Evolutionary conservation across 2,888 invertebrate genomes (phyloP), one percentile per base, ranked within the genome.

Genomic region (Tortricodes alternella): DNA sequence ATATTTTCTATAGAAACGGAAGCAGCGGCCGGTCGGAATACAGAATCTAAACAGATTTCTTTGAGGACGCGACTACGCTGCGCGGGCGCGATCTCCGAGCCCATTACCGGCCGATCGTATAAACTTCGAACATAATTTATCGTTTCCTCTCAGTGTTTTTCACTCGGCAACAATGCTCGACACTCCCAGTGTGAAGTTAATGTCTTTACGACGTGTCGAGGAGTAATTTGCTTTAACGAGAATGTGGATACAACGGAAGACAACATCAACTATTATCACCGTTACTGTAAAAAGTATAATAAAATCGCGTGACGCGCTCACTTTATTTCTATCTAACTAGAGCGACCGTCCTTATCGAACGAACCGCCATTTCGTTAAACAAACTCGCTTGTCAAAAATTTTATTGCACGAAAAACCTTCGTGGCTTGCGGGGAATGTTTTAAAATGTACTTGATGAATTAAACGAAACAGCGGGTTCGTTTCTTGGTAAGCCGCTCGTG

Each of bases 91-190:
- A 61, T 67, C 68, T 71, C 70, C 74, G 70, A 70, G 70, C 80
- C 80, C 84, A 85, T 87, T 85, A 85, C 81, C 78, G 73, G 66
- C 65, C 83, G 83, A 82, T 84, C 86, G 82, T 86, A 85, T 88
- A 88, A 85, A 85, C 87, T 85, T 81, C 80, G 79, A 85, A 84
- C 83, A 83, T 86, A 84, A 89, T 89, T 89, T 89, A 89, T 89
- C 73, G 83, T 70, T 89, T 89, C 89, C 89, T 89, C 80, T 83
- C 79, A 68, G 68, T 80, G 80, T 88, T 88, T 88, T 85, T 87
- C 86, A 83, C 77, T 77, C 78, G 73, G 71, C 80, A 86, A 87
- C 88, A 88, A 88, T 85, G 73, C 80, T 74, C 72, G 68, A 67
- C 77, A 75, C 74, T 73, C 70, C 63, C 65, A 77, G 77, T 76